Percentiles rank a stretch among this genome's conserved stretches.
Evolutionary conservation across 2,797 vertebrate species (phyloP).

Genomic region (Tinamus major): DNA sequence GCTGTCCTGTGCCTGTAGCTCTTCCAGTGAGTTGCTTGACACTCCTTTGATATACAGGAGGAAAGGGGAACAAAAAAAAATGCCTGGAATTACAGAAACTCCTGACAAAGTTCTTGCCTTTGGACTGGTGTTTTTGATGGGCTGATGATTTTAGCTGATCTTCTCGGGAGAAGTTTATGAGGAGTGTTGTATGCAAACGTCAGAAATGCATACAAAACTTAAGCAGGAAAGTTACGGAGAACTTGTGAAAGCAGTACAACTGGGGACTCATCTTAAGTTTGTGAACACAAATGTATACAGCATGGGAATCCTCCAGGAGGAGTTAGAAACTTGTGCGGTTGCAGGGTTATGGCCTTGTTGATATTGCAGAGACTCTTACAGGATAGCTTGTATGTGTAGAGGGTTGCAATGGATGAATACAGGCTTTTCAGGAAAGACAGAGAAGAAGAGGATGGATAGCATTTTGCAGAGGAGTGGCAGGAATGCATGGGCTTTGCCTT

Average conservation of each 20-base stretch:
- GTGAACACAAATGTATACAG: background rate
- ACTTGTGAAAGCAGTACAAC: background rate
- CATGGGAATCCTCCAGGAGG: background rate
- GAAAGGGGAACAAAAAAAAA: background rate
- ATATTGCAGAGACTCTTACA: background rate
- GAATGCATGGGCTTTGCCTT: background rate
- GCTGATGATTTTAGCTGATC: background rate
- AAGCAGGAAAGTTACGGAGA: background rate
- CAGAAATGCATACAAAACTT: background rate
- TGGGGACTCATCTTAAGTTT: background rate
- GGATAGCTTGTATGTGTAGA: background rate
- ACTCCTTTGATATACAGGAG: background rate
- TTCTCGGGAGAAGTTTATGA: background rate
- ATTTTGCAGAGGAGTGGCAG: background rate
- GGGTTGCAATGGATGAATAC: background rate
- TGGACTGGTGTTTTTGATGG: background rate
- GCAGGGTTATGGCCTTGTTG: background rate
- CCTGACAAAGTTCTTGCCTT: background rate
- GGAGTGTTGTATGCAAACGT: background rate
- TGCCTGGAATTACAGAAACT: background rate
- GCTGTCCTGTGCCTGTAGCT: background rate
- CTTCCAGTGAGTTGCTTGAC: background rate
- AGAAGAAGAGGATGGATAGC: background rate
- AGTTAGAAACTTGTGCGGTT: background rate
- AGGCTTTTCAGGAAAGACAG: background rate